Conservation (phyloP, 2,113 vertebrate genomes). For the Taurulus bubalis region DNA sequence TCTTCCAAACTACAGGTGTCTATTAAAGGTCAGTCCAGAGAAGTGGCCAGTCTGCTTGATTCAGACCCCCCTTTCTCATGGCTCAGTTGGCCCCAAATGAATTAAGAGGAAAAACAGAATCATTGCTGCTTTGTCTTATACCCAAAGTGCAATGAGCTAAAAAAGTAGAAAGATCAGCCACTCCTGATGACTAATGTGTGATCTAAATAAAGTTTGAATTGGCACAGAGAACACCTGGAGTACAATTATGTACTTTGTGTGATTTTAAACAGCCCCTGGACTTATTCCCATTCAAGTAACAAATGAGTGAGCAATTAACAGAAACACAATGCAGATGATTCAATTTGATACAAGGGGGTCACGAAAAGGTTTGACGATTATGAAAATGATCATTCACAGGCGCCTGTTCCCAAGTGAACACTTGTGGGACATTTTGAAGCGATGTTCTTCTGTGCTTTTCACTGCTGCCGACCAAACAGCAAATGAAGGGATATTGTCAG, state of each 20-base stretch:
- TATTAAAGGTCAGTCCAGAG: conserved; percentile 46
- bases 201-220: conserved; percentile 34
- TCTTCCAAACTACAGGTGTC: conserved; percentile 51
- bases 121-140: not conserved
- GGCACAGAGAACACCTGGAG: conserved; percentile 31
- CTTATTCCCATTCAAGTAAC: conserved; percentile 4
- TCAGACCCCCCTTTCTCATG: not conserved
- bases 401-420: not conserved
- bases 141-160: not conserved
- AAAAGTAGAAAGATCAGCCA: not conserved
- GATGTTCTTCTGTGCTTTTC: not conserved
- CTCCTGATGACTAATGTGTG: conserved; percentile 1
- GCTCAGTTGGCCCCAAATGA: conserved; percentile 7
- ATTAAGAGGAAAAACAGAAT: conserved; percentile 1
- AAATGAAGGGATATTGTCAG: not conserved
- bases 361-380: not conserved
- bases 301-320: not conserved
- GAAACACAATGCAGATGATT: not conserved
- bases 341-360: not conserved
- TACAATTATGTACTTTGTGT: conserved; percentile 2
- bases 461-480: not conserved
- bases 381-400: not conserved
- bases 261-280: not conserved
- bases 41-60: conserved; percentile 26
- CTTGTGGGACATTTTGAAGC: not conserved